These are phyloP conservation scores for Drosophila mercatorum DNA, from an alignment of 2,888 invertebrate genomes.

Conservation along the genomic window DNA sequence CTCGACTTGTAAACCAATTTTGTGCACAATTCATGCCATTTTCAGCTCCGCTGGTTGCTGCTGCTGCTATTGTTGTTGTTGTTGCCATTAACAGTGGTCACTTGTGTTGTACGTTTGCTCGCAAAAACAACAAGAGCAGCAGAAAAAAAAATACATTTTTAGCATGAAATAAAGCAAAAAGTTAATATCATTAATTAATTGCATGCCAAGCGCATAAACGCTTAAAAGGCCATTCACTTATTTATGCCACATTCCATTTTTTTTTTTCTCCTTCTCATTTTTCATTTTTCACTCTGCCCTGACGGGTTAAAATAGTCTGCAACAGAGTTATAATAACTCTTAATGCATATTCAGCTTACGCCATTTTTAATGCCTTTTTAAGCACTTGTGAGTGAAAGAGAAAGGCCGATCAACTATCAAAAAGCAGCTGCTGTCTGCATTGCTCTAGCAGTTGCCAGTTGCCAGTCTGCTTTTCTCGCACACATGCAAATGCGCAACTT, in stretches of 20 bases:
- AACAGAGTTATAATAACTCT: constrained; percentile 9
- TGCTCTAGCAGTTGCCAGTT: background rate
- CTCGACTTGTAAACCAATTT: constrained; percentile 42
- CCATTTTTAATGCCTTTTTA: background rate
- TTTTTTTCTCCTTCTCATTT: background rate
- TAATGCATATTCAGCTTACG: constrained; percentile 2
- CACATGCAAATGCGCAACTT: too few relatives aligned
- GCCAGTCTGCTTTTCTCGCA: background rate
- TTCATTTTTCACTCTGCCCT: constrained; percentile 18
- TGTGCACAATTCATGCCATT: constrained; percentile 40
- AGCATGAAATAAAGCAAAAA: constrained; percentile 18
- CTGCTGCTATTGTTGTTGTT: constrained; percentile 24
- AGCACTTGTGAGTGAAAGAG: background rate
- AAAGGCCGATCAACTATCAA: background rate
- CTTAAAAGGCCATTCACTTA: constrained; percentile 52
- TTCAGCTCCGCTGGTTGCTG: constrained; percentile 20
- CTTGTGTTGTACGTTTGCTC: constrained; percentile 15
- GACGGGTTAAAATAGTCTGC: constrained; percentile 30
- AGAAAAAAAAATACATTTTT: background rate
- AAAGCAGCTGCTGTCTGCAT: background rate
- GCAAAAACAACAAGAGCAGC: background rate
- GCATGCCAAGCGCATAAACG: constrained; percentile 49
- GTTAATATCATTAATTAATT: constrained; percentile 58
- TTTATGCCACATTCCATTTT: constrained; percentile 29
- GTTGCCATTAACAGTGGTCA: constrained; percentile 30